Conservation (phyloP, 1,140 invertebrate species). For the Acromyrmex echinatior region DNA sequence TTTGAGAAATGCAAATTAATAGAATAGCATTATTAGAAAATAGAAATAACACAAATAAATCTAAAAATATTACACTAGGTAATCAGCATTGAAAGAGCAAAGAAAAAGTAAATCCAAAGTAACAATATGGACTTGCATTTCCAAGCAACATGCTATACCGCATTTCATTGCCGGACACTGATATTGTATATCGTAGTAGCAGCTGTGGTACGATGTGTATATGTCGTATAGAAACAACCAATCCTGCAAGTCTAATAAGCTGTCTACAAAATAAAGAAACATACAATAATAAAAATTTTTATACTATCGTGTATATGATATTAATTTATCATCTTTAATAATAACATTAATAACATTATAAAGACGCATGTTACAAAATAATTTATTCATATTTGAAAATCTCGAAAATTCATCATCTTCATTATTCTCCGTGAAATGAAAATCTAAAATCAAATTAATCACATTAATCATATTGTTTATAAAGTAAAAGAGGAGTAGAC, state of each 20-base stretch:
- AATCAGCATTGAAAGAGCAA: constrained; percentile 8
- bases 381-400: not conserved
- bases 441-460: not conserved
- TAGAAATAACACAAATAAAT: constrained; percentile 1
- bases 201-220: not conserved
- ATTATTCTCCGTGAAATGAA: not conserved
- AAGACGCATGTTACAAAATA: not conserved
- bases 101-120: constrained; percentile 34
- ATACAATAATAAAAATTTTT: constrained; percentile 7
- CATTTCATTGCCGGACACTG: constrained; percentile 21
- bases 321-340: constrained; percentile 2
- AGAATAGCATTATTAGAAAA: not conserved
- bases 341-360: not conserved
- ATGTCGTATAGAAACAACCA: not conserved
- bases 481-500: not conserved
- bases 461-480: not conserved
- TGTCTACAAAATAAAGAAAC: constrained; percentile 15
- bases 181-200: constrained; percentile 17
- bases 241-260: constrained; percentile 22
- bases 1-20: not conserved
- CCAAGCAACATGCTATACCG: constrained; percentile 1
- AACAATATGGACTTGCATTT: constrained; percentile 42
- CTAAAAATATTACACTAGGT: constrained; percentile 24
- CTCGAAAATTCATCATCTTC: not conserved
- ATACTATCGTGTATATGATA: not conserved